Evolutionary conservation across 2,888 invertebrate genomes (phyloP).

Genomic region (Netelia inedita): DNA sequence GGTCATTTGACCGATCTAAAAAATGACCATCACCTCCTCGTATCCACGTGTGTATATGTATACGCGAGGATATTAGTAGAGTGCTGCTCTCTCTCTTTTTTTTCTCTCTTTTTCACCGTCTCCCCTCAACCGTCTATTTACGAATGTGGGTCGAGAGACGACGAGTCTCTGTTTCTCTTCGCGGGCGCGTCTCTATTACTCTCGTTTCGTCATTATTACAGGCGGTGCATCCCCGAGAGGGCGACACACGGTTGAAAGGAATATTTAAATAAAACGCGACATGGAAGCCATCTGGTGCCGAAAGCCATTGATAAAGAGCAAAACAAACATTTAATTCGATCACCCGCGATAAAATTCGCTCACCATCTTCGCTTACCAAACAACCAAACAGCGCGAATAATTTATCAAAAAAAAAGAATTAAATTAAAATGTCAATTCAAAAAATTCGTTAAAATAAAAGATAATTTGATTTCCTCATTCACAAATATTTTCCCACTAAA

Average conservation of each 20-base stretch:
- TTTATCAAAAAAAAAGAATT: too few relatives aligned
- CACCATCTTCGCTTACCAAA: too few relatives aligned
- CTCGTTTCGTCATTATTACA: constrained; percentile 68
- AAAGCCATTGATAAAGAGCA: too few relatives aligned
- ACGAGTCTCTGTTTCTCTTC: constrained; percentile 47
- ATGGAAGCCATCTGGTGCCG: too few relatives aligned
- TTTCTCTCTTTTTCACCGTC: constrained; percentile 16
- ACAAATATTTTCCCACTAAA: too few relatives aligned
- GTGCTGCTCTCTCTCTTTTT: not conserved
- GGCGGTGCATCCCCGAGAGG: constrained; percentile 37
- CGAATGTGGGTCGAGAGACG: constrained; percentile 78
- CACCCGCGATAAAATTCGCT: too few relatives aligned
- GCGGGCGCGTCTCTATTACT: constrained; percentile 40
- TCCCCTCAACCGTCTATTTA: constrained; percentile 75
- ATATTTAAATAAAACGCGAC: not conserved
- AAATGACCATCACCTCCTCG: not conserved
- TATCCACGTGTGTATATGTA: constrained; percentile 14
- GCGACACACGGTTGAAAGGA: not conserved
- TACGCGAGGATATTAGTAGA: constrained; percentile 3
- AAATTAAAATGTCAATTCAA: too few relatives aligned
- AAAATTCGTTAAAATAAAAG: too few relatives aligned
- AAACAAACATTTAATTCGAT: too few relatives aligned
- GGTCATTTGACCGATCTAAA: not conserved
- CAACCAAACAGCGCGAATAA: too few relatives aligned
- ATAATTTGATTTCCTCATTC: too few relatives aligned